phyloP scores from a whole-genome alignment of 1,140 invertebrate species.

The Ceratoteleas bidentatus region DNA sequence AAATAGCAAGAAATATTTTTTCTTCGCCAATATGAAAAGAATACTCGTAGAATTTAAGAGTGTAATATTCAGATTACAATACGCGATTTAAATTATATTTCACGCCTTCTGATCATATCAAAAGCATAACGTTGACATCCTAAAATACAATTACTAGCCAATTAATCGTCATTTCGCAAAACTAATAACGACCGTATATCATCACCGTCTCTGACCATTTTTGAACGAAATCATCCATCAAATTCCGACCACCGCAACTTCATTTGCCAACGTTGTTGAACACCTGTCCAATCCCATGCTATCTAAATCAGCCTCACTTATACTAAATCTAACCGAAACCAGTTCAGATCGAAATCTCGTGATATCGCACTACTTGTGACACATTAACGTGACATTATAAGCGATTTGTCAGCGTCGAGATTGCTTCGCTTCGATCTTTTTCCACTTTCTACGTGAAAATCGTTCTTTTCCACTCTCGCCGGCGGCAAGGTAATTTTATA shows the following conservation, averaged over 20 bases:
- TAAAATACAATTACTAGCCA: too few species aligned
- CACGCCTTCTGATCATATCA: too few species aligned
- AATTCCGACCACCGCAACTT: not conserved
- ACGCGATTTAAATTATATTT: too few species aligned
- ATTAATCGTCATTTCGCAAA: too few species aligned
- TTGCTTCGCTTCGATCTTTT: not conserved
- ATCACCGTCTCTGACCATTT: not conserved
- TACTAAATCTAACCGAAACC: conserved; percentile 22
- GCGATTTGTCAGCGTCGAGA: conserved; percentile 3
- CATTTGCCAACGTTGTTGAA: not conserved
- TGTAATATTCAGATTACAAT: too few species aligned
- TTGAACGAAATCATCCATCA: conserved; percentile 15
- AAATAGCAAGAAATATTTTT: too few species aligned
- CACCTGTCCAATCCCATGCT: conserved; percentile 4
- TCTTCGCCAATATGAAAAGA: too few species aligned
- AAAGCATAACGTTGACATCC: too few species aligned
- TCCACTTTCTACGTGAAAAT: too few species aligned
- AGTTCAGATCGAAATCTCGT: conserved; percentile 30
- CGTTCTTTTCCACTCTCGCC: too few species aligned
- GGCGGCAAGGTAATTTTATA: too few species aligned
- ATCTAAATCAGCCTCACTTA: conserved; percentile 14
- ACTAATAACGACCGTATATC: not conserved
- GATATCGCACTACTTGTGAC: conserved; percentile 8
- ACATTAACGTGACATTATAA: conserved; percentile 5
- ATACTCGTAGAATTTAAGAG: too few species aligned